Percentiles rank a stretch among this genome's conserved stretches.
Evolutionary conservation across 2,113 vertebrate species (phyloP).

Genomic region (Sapayoa aenigma): DNA sequence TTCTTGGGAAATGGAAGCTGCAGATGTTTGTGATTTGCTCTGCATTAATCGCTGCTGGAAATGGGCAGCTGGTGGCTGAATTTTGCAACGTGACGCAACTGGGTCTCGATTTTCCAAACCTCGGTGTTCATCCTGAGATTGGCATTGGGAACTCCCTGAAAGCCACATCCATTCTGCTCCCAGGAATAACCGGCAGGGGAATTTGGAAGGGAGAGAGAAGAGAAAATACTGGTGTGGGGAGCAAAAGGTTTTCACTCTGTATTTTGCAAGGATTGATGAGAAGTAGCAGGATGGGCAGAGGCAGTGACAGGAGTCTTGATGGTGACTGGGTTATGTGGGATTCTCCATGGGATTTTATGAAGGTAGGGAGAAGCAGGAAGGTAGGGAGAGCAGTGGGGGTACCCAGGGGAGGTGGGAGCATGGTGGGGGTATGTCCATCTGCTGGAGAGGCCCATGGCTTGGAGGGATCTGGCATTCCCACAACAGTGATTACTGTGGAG

Average conservation of each 20-base stretch:
- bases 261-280: not conserved
- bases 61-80: not conserved
- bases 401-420: too few relatives aligned
- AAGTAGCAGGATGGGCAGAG: not conserved
- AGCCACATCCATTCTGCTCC: not conserved
- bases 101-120: not conserved
- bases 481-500: rapidly evolving
- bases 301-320: rapidly evolving
- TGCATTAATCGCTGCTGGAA: not conserved
- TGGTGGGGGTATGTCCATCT: not conserved
- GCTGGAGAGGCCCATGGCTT: rapidly evolving
- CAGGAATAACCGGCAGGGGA: not conserved
- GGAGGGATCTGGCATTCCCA: not conserved
- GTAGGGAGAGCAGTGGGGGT: not conserved
- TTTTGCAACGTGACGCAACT: not conserved
- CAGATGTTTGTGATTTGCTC: not conserved
- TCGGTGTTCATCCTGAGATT: rapidly evolving
- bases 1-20: not conserved
- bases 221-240: rapidly evolving
- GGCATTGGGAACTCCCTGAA: not conserved
- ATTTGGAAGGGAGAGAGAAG: not conserved
- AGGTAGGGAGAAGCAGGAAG: not conserved
- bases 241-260: not conserved
- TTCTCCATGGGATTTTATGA: not conserved
- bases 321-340: not conserved